Evolutionary conservation across 2,797 vertebrate species (phyloP).

Genomic region (Sarcoramphus papa): DNA sequence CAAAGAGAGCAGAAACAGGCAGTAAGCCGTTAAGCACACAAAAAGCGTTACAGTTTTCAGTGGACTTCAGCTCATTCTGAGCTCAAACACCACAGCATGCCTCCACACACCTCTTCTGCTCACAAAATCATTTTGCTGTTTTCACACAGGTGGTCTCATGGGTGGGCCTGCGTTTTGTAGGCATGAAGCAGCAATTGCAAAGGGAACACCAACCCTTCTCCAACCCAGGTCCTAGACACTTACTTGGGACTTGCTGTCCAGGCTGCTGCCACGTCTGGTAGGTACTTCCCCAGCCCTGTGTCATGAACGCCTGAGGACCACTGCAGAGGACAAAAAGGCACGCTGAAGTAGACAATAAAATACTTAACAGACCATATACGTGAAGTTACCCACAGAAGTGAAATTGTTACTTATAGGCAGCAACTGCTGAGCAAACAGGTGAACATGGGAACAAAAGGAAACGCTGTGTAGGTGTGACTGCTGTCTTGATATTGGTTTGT

Average conservation of each 20-base stretch:
- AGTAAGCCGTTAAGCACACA: neutral
- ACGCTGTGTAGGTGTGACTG: neutral
- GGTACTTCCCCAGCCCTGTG: conserved; percentile 93
- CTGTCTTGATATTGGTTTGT: neutral
- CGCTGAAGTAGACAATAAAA: neutral
- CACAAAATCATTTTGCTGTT: neutral
- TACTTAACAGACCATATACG: neutral
- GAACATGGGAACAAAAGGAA: neutral
- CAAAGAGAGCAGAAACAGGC: neutral
- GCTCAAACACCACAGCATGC: neutral
- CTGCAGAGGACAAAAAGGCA: conserved; percentile 69
- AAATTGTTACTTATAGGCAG: neutral
- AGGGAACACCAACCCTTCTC: neutral
- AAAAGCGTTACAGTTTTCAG: neutral
- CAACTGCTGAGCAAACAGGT: neutral
- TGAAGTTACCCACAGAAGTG: neutral
- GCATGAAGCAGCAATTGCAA: neutral
- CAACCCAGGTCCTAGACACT: conserved; percentile 56
- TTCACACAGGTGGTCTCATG: neutral
- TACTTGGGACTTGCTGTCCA: conserved; percentile 93
- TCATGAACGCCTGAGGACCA: conserved; percentile 92
- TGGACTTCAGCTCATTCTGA: neutral
- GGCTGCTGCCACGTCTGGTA: conserved; percentile 98
- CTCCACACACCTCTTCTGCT: neutral
- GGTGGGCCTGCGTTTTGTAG: neutral